These are phyloP conservation scores for Phaethon lepturus DNA, from an alignment of 2,113 vertebrate genomes.

Conservation along the genomic window DNA sequence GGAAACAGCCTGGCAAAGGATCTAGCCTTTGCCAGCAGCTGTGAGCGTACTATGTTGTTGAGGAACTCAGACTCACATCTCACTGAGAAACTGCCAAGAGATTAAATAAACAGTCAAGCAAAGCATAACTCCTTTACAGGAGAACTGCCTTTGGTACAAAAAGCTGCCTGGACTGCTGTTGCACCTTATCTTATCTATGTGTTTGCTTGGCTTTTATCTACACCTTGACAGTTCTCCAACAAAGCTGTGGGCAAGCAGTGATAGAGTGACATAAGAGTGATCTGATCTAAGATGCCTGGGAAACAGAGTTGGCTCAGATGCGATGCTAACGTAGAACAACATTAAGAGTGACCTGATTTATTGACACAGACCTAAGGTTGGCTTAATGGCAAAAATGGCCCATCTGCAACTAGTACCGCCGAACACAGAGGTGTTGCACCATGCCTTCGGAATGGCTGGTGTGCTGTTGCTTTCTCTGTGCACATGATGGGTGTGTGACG, in stretches of 20 bases:
- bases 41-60: neutral
- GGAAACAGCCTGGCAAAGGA: neutral
- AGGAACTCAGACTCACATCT: neutral
- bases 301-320: neutral
- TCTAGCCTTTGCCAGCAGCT: neutral
- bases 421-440: neutral
- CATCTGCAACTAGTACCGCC: neutral
- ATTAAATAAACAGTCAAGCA: neutral
- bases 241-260: neutral
- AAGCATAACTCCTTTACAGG: neutral
- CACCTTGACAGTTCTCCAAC: neutral
- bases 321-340: neutral
- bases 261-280: neutral
- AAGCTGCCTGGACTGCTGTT: neutral
- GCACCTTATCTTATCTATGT: neutral
- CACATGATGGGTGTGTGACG: neutral
- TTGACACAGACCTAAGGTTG: neutral
- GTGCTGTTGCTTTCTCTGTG: neutral
- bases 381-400: neutral
- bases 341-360: neutral
- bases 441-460: neutral
- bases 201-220: constrained; percentile 2
- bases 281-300: neutral
- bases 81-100: neutral
- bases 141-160: neutral